Evolutionary conservation across 1,140 invertebrate species (phyloP), one percentile per base, ranked within the genome.

Genomic region (Bombus huntii): DNA sequence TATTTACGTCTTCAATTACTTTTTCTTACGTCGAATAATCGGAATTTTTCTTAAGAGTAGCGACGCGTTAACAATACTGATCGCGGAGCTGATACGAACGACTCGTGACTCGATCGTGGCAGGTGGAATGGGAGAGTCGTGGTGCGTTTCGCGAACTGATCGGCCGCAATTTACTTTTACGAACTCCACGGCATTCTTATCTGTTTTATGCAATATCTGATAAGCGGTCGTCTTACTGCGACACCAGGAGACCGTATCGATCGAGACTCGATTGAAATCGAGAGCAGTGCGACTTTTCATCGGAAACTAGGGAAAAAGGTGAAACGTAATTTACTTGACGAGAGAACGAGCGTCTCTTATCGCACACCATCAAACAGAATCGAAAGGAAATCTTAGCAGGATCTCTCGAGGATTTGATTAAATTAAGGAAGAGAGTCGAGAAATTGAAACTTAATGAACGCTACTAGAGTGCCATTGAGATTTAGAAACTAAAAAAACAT

Each of bases 161-260:
- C 6, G 6, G 47, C 47, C 47, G 47, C 47, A 53, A 78, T 78
- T 83, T 53, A 57, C 44, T 59, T 83, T 59, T 79, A 72, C 53
- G 53, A 59, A 42, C 42, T 22, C 15, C 79, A 10, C 31, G 13
- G 42, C 9, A 39, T 82, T 22, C 81, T 76, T 82, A 47, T 76
- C 81, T 65, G 37, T 4, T 82, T 82, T 82, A 75, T 75, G 72
- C 42, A 72, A 78, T 47, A 71, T 84, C 65, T 42, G 83, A 84
- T 79, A 84, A 79, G 53, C 80, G 53, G 6, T 25, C 47, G 68
- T n/a, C 34, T 68, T 77, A 72, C n/a, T 42, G 31, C 47, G n/a
- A n/a, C 44, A 77, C 34, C 1, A n/a, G 28, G 13, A 37, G 53
- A 13, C 22, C 53, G 28, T 68, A 84, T 84, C 83, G 75, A 84